A percentile compares a stretch with the other conserved stretches of the same genome.
Evolutionary conservation across 2,888 invertebrate species (phyloP).

Genomic region (Cheilosia vulpina): DNA sequence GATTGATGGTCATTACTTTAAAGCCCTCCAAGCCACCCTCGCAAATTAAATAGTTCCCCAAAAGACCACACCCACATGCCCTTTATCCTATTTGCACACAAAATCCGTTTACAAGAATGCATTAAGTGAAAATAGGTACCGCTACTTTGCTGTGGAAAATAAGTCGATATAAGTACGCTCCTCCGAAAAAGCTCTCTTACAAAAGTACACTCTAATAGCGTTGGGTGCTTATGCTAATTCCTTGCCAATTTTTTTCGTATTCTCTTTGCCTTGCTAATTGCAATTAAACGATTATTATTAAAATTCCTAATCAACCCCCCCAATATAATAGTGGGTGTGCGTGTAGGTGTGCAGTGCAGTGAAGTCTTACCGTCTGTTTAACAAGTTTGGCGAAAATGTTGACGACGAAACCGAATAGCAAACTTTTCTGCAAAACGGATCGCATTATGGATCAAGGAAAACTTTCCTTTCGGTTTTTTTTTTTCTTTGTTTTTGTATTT

Average conservation of each 20-base stretch:
- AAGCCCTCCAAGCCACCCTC: not conserved
- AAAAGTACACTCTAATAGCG: not conserved
- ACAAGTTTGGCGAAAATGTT: conserved; percentile 27
- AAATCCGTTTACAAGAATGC: conserved; percentile 42
- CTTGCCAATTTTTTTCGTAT: not conserved
- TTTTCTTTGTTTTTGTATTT: not conserved
- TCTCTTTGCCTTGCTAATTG: conserved; percentile 43
- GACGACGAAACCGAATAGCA: not conserved
- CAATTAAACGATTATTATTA: conserved; percentile 64
- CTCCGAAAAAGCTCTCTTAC: not conserved
- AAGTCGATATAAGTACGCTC: conserved; percentile 1
- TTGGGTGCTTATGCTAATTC: conserved; percentile 19
- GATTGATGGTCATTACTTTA: conserved; percentile 64
- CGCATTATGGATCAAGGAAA: conserved; percentile 42
- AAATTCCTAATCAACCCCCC: conserved; percentile 32
- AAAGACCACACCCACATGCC: conserved; percentile 17
- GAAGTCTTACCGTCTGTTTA: not conserved
- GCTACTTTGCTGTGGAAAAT: not conserved
- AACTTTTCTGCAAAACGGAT: conserved; percentile 17
- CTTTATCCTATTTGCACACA: conserved; percentile 37
- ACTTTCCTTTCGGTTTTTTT: conserved; percentile 5
- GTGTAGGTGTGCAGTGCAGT: not conserved
- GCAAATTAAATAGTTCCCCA: conserved; percentile 44
- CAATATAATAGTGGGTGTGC: too few species aligned
- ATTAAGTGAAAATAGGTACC: conserved; percentile 24